Evolutionary conservation across 2,797 vertebrate species (phyloP), one percentile per base, ranked within the genome.

Genomic region (Chrosomus eos): DNA sequence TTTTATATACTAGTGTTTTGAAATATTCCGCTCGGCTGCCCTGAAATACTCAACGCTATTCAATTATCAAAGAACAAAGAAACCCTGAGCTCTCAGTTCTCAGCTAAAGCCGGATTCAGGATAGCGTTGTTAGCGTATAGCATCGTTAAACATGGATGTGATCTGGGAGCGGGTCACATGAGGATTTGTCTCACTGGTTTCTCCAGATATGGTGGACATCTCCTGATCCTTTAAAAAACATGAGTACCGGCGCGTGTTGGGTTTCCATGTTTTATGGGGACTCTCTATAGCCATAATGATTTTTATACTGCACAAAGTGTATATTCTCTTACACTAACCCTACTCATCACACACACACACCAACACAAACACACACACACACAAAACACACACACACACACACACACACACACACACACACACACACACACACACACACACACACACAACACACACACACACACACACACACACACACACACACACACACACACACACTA

Each of bases 81-180:
- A 72, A 55, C 23, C 3, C 48, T 33, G 70, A 86, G 84, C 85
- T 88, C 87, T 84, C 84, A 87, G 83, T 71, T 48, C 66, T 72
- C 70, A 36, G 78, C 80, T 55, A 71, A 82, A 85, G 85, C 62
- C 83, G 81, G 80, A 60, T 78, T 83, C 80, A 51, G 66, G 64
- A 70, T 68, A 40, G 79, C 71, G 45, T 58, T 64, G 23, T 70
- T 85, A 62, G 31, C 4, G 26, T 67, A 80, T 48, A 60, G 67
- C 6, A 4, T 28, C 21, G 7, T 36, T 77, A 83, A 48, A 40
- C 33, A 10, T 0, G 60, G 73, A 16, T 0, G 60, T 13, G n/a
- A 31, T 82, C 73, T 84, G 11, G 80, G 82, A 73, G 64, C 5
- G 33, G 40, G 85, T 89, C 88, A 89, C 87, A 88, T 88, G 88